Evolutionary conservation across 2,113 vertebrate genomes (phyloP).

Genomic region (Pluvialis apricaria): DNA sequence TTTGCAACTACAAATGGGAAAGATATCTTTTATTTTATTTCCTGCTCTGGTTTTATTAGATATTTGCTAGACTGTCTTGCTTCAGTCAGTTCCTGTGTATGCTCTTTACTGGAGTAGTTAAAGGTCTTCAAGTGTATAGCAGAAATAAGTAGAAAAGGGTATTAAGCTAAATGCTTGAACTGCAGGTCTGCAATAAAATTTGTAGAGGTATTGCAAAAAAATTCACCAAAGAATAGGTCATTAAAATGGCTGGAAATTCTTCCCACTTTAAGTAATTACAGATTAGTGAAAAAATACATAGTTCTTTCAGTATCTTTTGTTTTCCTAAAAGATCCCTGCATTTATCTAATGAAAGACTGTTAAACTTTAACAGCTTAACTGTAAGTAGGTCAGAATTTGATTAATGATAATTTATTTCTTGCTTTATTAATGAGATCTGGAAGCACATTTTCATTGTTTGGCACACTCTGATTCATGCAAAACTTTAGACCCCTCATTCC

Average conservation of each 20-base stretch:
- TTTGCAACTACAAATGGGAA: background rate
- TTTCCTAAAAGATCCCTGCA: background rate
- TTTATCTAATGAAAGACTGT: background rate
- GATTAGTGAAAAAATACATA: background rate
- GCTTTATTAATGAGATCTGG: background rate
- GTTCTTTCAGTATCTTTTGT: background rate
- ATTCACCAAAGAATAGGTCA: background rate
- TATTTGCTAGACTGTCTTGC: background rate
- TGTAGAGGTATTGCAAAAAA: background rate
- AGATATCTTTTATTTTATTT: background rate
- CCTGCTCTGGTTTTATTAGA: background rate
- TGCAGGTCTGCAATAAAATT: background rate
- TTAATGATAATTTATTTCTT: background rate
- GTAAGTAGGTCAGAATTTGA: background rate
- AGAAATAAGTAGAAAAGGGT: background rate
- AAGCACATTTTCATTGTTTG: background rate
- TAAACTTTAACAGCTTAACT: background rate
- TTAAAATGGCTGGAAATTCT: background rate
- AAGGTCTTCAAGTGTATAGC: background rate
- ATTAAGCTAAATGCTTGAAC: background rate
- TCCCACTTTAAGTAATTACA: background rate
- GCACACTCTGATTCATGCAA: background rate
- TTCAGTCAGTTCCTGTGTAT: background rate
- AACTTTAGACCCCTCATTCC: background rate
- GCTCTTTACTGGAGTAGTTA: background rate